These are phyloP conservation scores for Montipora efflorescens DNA, from an alignment of 64 coral and sea anemone species.

Conservation along the genomic window DNA sequence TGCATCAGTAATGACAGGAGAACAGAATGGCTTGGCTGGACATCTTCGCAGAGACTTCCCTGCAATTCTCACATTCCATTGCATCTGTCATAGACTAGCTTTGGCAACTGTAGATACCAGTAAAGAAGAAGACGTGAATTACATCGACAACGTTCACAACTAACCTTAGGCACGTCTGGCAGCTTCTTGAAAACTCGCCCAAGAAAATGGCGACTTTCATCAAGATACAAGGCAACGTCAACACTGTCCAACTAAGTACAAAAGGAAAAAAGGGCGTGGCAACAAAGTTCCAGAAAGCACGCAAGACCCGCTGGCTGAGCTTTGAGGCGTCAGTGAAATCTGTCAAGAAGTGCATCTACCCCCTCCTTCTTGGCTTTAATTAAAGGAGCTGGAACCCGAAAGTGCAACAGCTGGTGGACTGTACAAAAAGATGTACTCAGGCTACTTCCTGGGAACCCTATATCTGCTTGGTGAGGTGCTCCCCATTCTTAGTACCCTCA, in stretches of 20 bases:
- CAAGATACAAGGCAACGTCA: constrained; percentile 13
- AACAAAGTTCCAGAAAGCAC: constrained; percentile 24
- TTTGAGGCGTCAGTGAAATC: constrained; percentile 37
- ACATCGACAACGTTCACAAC: constrained; percentile 8
- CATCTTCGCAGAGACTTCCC: not conserved
- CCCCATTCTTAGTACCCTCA: constrained; percentile 46
- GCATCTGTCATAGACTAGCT: constrained; percentile 41
- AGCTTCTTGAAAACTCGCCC: constrained; percentile 20
- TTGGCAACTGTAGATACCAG: constrained; percentile 31
- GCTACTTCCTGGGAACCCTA: constrained; percentile 6
- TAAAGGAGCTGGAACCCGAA: not conserved
- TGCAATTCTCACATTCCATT: constrained; percentile 18
- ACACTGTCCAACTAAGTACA: not conserved
- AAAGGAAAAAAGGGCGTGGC: constrained; percentile 17
- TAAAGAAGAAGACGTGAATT: not conserved
- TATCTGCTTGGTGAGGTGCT: constrained; percentile 36
- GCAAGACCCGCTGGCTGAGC: constrained; percentile 38
- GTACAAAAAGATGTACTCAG: constrained; percentile 43
- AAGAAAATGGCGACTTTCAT: constrained; percentile 31
- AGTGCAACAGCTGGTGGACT: constrained; percentile 18
- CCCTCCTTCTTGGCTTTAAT: constrained; percentile 12
- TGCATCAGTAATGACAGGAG: constrained; percentile 16
- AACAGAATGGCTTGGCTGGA: constrained; percentile 33
- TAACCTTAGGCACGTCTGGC: not conserved
- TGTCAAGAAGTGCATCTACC: constrained; percentile 32